Base-by-base conservation (phyloP, 2,888 invertebrate genomes). In the Byasa hedistus region DNA sequence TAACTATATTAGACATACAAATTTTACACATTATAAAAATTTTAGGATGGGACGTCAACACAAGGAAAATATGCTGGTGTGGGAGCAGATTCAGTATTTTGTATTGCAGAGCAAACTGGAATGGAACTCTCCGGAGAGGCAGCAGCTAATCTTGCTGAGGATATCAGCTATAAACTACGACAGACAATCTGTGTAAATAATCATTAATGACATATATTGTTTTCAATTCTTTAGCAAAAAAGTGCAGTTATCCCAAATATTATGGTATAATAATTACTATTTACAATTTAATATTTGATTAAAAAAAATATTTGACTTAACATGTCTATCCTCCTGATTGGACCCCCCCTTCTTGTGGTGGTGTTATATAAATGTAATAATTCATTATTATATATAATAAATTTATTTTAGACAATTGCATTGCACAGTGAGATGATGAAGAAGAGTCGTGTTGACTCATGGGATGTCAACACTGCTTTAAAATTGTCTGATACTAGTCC, bases 131-230 rank as follows among this genome's bases (percentile, higher is more conserved):
- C 81, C 66, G 52, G 79, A 1, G 92, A 92, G 69, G 92, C 91
- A 0, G 86, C 87, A 21, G 78, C 85, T 0, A 86, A 87, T 66
- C 80, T 93, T 12, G 92, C 93, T 51, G 92, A 92, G 71, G 92
- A 93, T 83, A 83, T 91, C 69, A 92, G 91, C 70, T 92, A 92
- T 69, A 93, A 92, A 73, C 77, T 92, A 1, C 80, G 92, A 21
- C 92, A 92, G 72, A 82, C 88, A 57, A 90, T 93, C 63, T 86
- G 84, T 82, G 93, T 93, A 74, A 83, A 88, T 82, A 63, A 10
- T 39, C 12, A 12, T 2, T 39, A 39, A 15, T 39, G 1, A 3
- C 39, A 39, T 39, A 39, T 15, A 15, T 39, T 39, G 39, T 12
- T 39, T 39, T 39, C 15, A 15, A 15, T 39, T 39, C 12, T 39